A percentile compares a stretch with the other conserved stretches of the same genome.
Evolutionary conservation across 2,888 invertebrate genomes (phyloP).

Genomic region (Monochamus alternatus): DNA sequence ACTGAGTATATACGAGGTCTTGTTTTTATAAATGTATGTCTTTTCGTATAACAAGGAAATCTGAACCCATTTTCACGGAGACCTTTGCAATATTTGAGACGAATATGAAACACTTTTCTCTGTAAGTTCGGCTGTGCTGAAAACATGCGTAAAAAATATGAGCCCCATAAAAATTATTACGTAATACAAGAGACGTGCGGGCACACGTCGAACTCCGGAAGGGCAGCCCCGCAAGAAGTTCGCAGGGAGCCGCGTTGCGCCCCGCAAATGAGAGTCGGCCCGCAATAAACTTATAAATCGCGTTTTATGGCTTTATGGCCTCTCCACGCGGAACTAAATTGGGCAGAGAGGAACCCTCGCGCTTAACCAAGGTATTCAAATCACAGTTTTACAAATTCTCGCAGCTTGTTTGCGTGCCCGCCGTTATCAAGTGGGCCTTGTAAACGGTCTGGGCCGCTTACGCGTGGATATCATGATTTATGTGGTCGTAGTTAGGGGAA

Average conservation of each 20-base stretch:
- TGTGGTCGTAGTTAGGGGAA: neutral
- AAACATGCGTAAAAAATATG: conserved; percentile 24
- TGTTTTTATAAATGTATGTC: too few relatives aligned
- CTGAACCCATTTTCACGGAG: too few relatives aligned
- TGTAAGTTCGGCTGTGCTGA: neutral
- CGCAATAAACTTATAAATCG: conserved; percentile 69
- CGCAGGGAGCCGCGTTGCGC: conserved; percentile 60
- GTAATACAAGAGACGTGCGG: conserved; percentile 50
- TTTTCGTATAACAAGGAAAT: too few relatives aligned
- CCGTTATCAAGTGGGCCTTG: conserved; percentile 26
- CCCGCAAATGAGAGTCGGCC: conserved; percentile 60
- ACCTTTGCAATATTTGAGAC: too few relatives aligned
- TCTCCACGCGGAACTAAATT: conserved; percentile 65
- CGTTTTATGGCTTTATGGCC: conserved; percentile 70
- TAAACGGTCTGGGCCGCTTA: conserved; percentile 19
- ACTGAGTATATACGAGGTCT: too few relatives aligned
- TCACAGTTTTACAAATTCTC: conserved; percentile 47
- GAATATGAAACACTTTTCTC: neutral
- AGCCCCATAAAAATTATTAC: conserved; percentile 52
- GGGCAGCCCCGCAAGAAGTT: conserved; percentile 41
- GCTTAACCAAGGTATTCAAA: conserved; percentile 65
- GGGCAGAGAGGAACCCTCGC: conserved; percentile 60
- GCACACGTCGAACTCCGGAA: conserved; percentile 30
- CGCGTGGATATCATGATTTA: conserved; percentile 10
- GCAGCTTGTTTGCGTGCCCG: conserved; percentile 32